These are phyloP conservation scores for Stercorarius parasiticus DNA, from an alignment of 2,113 vertebrate genomes.

Conservation along the genomic window DNA sequence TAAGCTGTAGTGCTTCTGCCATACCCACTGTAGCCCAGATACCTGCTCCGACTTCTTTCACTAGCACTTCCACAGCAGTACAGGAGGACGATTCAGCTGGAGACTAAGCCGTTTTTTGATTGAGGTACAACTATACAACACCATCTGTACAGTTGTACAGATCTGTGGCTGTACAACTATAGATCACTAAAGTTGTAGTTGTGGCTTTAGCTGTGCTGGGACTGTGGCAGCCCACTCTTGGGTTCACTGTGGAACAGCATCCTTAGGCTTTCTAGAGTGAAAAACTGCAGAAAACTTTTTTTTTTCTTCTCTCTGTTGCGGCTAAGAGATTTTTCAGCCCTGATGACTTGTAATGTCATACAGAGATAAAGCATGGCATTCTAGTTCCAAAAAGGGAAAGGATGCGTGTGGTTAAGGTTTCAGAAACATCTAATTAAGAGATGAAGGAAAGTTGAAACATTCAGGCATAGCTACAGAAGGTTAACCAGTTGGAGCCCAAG, in stretches of 20 bases:
- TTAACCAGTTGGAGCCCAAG: neutral
- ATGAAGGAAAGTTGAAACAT: neutral
- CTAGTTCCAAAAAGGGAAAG: neutral
- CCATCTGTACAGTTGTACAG: too few species aligned
- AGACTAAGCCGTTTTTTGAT: neutral
- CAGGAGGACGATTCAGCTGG: neutral
- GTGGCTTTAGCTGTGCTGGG: neutral
- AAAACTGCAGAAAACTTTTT: neutral
- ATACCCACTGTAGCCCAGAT: neutral
- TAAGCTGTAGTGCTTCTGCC: neutral
- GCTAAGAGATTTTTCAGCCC: neutral
- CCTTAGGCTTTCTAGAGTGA: neutral
- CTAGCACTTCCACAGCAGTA: neutral
- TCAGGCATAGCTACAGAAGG: neutral
- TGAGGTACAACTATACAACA: neutral
- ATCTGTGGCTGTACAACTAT: too few species aligned
- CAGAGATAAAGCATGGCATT: fast-evolving
- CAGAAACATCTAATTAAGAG: neutral
- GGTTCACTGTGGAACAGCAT: neutral
- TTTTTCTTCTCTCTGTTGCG: neutral
- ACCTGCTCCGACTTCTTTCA: neutral
- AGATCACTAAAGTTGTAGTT: too few species aligned
- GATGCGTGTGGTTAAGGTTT: neutral
- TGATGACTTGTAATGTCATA: neutral
- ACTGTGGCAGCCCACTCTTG: neutral